phyloP scores from a whole-genome alignment of 2,797 vertebrate species.

The Acropternis orthonyx region DNA sequence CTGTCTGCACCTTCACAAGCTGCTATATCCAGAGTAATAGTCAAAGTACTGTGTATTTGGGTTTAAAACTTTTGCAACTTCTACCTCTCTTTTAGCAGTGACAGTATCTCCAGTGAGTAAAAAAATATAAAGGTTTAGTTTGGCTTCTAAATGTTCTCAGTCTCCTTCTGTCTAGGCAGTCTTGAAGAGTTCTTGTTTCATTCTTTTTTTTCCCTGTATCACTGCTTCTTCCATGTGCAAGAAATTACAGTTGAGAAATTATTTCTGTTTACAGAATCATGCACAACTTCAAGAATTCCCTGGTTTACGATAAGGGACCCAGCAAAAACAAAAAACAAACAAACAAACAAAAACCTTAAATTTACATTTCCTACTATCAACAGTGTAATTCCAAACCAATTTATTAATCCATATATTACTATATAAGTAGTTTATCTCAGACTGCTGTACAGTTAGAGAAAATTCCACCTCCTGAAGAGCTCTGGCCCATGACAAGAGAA shows the following conservation, averaged over 20 bases:
- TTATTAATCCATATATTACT: neutral
- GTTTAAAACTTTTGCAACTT: neutral
- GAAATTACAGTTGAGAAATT: neutral
- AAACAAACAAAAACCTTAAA: neutral
- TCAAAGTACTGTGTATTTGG: neutral
- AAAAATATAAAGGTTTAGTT: neutral
- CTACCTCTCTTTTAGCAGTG: neutral
- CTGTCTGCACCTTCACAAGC: neutral
- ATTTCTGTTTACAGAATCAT: neutral
- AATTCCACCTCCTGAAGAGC: neutral
- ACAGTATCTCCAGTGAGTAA: neutral
- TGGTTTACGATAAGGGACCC: neutral
- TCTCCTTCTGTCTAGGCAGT: neutral
- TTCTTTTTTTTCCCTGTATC: neutral
- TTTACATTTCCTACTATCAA: neutral
- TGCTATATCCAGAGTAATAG: slow-evolving; percentile 12
- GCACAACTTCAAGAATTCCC: neutral
- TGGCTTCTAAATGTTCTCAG: neutral
- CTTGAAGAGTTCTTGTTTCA: neutral
- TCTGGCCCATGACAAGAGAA: neutral
- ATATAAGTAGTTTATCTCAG: neutral
- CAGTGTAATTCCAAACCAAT: neutral
- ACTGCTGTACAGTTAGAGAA: neutral
- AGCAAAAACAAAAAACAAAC: neutral
- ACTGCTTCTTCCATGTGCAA: neutral